Conservation (phyloP, 2,113 vertebrate species). For the Eidolon helvum region DNA sequence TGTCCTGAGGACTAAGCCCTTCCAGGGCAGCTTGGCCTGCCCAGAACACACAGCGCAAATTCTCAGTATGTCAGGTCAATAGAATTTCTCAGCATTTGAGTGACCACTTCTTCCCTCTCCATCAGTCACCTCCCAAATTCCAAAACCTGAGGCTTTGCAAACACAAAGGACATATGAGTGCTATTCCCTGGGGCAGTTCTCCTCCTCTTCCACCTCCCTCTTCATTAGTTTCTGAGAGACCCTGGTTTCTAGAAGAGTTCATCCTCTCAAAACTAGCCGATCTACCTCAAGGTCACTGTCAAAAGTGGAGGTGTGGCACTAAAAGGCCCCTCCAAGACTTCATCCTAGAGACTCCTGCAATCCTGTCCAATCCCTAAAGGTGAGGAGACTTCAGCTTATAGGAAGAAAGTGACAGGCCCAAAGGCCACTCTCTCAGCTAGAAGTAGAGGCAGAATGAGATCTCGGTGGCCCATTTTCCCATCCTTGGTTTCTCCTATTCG, state of each 20-base stretch:
- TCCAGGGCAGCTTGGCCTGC: background rate
- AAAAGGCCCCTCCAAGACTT: background rate
- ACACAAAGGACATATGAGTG: background rate
- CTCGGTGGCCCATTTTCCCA: background rate
- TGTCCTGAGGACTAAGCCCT: background rate
- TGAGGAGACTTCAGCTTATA: background rate
- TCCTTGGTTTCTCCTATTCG: rapidly evolving
- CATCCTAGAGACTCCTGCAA: background rate
- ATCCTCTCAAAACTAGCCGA: background rate
- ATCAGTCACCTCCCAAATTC: background rate
- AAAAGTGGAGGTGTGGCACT: background rate
- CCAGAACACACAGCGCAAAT: background rate
- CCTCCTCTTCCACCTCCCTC: background rate
- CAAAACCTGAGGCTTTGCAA: background rate
- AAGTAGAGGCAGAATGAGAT: background rate
- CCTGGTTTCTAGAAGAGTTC: background rate
- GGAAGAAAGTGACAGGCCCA: background rate
- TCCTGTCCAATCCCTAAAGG: background rate
- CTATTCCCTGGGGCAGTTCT: background rate
- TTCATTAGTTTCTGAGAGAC: background rate
- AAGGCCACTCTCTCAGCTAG: background rate
- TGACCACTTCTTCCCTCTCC: background rate
- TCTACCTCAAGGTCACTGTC: background rate
- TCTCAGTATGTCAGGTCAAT: background rate
- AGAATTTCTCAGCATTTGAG: background rate